A percentile compares a stretch with the other conserved stretches of the same genome.
Evolutionary conservation across 2,888 invertebrate species (phyloP).

Genomic region (Reticulitermes lucifugus): DNA sequence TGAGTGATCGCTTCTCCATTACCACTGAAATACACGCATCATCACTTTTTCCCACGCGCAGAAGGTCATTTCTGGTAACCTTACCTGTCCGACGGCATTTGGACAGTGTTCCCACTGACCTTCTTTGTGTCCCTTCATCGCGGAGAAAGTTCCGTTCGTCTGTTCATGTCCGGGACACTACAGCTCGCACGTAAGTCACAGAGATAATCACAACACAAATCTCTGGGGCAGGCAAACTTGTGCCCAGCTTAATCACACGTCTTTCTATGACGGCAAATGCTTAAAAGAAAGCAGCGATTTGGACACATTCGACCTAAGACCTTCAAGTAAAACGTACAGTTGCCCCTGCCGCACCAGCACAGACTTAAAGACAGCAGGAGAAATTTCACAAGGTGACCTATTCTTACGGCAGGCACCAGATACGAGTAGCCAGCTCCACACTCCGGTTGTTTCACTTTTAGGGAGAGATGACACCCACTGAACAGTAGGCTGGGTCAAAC

Average conservation of each 20-base stretch:
- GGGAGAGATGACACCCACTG: too few relatives aligned
- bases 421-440: too few relatives aligned
- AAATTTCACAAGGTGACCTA: too few relatives aligned
- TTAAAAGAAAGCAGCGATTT: too few relatives aligned
- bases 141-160: background rate
- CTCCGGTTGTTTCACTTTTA: too few relatives aligned
- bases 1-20: background rate
- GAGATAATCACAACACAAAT: constrained; percentile 1
- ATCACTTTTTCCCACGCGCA: background rate
- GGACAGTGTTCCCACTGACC: constrained; percentile 5
- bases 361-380: too few relatives aligned
- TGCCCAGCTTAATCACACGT: background rate
- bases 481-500: too few relatives aligned
- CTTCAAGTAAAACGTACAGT: too few relatives aligned
- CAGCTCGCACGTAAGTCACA: background rate
- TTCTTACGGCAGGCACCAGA: too few relatives aligned
- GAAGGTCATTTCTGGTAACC: background rate
- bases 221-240: background rate
- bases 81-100: background rate
- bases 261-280: background rate
- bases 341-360: too few relatives aligned
- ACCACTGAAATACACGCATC: background rate
- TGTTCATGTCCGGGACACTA: background rate
- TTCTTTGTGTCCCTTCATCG: constrained; percentile 12
- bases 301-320: too few relatives aligned